A percentile compares a stretch with the other conserved stretches of the same genome.
Conservation (phyloP, 2,113 vertebrate species). For the Psilopsiagon aurifrons region DNA sequence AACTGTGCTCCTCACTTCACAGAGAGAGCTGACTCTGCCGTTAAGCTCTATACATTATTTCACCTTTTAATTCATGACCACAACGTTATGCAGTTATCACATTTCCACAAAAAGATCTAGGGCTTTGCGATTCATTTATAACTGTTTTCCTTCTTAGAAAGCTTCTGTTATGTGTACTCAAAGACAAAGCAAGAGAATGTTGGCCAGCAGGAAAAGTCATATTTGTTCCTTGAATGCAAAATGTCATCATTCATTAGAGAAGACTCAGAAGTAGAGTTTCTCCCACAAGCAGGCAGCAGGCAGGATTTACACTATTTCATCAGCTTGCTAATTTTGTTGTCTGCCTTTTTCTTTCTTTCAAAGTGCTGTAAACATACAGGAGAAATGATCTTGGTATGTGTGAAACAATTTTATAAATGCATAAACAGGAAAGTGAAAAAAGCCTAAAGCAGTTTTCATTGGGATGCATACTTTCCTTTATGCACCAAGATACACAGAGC, state of each 20-base stretch:
- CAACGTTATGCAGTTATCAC: neutral
- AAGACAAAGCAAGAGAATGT: neutral
- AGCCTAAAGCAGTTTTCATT: neutral
- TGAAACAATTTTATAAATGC: neutral
- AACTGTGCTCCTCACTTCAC: neutral
- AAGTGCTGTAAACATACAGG: neutral
- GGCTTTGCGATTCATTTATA: neutral
- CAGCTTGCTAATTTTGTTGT: neutral
- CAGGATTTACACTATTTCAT: neutral
- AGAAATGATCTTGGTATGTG: neutral
- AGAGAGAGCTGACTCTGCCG: neutral
- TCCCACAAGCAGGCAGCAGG: neutral
- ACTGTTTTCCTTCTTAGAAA: neutral
- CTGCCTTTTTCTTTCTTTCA: neutral
- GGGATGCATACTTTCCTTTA: neutral
- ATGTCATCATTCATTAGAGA: conserved; percentile 44
- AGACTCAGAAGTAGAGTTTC: neutral
- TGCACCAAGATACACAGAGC: neutral
- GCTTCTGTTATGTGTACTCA: neutral
- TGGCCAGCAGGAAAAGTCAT: conserved; percentile 10
- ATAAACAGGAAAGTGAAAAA: neutral
- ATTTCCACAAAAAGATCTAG: neutral
- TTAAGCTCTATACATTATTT: neutral
- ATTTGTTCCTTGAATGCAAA: conserved; percentile 31
- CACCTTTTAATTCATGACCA: neutral